Evolutionary conservation across 2,888 invertebrate species (phyloP).

Genomic region (Spatulosminthurus flaviceps): DNA sequence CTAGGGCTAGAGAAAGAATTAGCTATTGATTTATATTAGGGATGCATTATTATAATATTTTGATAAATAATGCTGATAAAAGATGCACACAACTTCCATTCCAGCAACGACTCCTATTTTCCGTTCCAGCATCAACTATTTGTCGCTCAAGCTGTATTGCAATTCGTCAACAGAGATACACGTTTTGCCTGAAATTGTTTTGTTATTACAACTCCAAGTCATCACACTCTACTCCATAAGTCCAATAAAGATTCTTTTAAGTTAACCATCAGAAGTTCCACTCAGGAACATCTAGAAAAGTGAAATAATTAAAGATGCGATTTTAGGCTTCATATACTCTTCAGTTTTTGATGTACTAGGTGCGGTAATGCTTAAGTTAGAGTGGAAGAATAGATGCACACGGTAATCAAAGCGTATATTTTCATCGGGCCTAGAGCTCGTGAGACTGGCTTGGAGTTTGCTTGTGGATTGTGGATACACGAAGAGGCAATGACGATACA

Average conservation of each 20-base stretch:
- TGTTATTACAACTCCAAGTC: neutral
- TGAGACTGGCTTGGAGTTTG: neutral
- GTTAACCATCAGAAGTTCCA: no score
- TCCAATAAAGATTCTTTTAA: no score
- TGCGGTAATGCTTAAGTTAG: no score
- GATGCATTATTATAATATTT: constrained; percentile 47
- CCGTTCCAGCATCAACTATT: neutral
- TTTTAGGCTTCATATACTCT: no score
- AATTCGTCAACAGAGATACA: neutral
- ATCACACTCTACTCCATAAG: neutral
- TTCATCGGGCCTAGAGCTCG: neutral
- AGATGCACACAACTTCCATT: constrained; percentile 8
- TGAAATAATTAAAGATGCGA: no score
- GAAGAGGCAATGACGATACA: neutral
- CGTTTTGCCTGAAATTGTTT: neutral
- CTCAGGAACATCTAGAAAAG: no score
- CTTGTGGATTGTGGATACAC: neutral
- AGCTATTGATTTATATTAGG: constrained; percentile 44
- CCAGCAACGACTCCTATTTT: neutral
- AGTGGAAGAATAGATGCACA: no score
- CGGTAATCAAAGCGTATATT: neutral
- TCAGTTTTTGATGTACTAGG: no score
- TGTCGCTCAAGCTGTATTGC: neutral
- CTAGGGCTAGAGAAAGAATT: neutral
- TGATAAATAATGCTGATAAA: constrained; percentile 46